Evolutionary conservation across 2,797 vertebrate species (phyloP), one percentile per base, ranked within the genome.

Genomic region (Pangasius krempfi): DNA sequence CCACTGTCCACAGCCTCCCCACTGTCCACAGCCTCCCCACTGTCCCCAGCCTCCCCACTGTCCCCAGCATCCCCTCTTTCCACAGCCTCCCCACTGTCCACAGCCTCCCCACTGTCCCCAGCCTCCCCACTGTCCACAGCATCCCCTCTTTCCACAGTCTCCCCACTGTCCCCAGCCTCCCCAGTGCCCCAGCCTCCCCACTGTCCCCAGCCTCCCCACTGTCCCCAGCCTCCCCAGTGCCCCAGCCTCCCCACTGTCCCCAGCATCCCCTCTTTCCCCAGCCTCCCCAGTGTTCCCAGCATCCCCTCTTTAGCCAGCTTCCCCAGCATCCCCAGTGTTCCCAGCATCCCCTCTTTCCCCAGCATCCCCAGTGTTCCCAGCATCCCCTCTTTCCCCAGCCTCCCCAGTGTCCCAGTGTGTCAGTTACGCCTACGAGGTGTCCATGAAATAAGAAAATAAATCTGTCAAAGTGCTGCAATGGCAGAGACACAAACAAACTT

Each of bases 331-430:
- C 13, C 22, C 40, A 75, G 40, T n/a, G 10, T 47, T 1, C 40
- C 3, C 4, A 0, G 0, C 44, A 5, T 27, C 1, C 12, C 12
- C 5, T 6, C 10, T 14, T 1, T 50, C 12, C 12, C 10, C 9
- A 44, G 27, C 47, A 8, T 5, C 0, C 27, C 22, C 22, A 76
- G 25, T 7, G 25, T 50, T 10, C 18, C 3, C 44, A 27, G 25
- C 33, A 33, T 33, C 33, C 33, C 1, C 33, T n/a, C n/a, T n/a
- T n/a, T 50, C 1, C 44, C 9, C 14, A 76, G 4, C 14, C 12
- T 76, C 22, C 22, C 25, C 22, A 27, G 62, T 22, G 6, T 22
- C 33, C 30, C 66, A 2, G 2, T 20, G 40, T 5, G 22, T n/a
- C 22, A 6, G 22, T 27, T 76, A 76, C 0, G 10, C 10, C 40